A percentile compares a stretch with the other conserved stretches of the same genome.
Evolutionary conservation across 2,113 vertebrate species (phyloP).

Genomic region (Microcebus ravelobensis): DNA sequence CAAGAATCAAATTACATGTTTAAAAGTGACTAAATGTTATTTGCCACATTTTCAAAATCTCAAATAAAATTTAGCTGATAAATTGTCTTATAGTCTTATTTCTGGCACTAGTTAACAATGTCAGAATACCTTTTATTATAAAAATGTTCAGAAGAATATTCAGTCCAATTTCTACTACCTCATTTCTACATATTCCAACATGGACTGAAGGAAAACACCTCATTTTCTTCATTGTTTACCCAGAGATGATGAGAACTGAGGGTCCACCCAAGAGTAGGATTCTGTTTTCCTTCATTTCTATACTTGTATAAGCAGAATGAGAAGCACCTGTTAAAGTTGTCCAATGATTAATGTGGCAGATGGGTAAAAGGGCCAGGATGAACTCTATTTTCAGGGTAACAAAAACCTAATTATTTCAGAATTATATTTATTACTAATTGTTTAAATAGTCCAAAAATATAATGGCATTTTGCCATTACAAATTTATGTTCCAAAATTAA

Average conservation of each 20-base stretch:
- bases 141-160: not conserved
- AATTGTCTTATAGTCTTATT: not conserved
- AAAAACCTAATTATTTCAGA: conserved; percentile 40
- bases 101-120: not conserved
- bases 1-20: not conserved
- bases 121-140: not conserved
- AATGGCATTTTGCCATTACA: not conserved
- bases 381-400: not conserved
- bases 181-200: conserved; percentile 62
- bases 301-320: conserved; percentile 64
- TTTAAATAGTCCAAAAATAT: not conserved
- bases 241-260: conserved; percentile 69
- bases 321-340: conserved; percentile 51
- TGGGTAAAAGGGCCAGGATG: not conserved
- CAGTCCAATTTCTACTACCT: conserved; percentile 56
- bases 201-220: conserved; percentile 10
- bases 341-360: conserved; percentile 44
- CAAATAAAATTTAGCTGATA: conserved; percentile 1
- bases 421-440: conserved; percentile 47
- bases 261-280: not conserved
- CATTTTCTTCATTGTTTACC: conserved; percentile 67
- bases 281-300: not conserved
- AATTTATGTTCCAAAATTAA: conserved; percentile 43
- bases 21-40: not conserved
- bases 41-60: conserved; percentile 34